phyloP scores from a whole-genome alignment of 2,888 invertebrate species.

The Philereme transversata region DNA sequence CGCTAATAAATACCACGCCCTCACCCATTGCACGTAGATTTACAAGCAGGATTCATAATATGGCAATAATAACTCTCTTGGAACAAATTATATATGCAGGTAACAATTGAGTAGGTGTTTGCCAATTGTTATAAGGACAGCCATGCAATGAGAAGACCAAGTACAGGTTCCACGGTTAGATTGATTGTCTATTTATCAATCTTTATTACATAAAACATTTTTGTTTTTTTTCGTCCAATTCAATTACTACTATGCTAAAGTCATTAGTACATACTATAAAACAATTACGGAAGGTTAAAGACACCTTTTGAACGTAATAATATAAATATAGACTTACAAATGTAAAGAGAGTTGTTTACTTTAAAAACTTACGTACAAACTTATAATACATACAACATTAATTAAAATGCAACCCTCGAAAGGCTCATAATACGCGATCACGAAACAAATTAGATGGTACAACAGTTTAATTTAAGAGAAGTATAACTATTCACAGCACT shows the following conservation, averaged over 20 bases:
- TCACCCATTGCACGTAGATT: constrained; percentile 62
- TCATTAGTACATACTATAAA: constrained; percentile 78
- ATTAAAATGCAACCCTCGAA: constrained; percentile 78
- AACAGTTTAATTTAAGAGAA: constrained; percentile 77
- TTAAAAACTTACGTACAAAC: constrained; percentile 77
- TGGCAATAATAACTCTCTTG: constrained; percentile 35
- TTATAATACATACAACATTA: constrained; percentile 74
- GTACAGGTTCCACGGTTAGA: constrained; percentile 72
- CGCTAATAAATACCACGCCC: constrained; percentile 66
- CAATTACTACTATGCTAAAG: constrained; percentile 65
- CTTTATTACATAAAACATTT: constrained; percentile 63
- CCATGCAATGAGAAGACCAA: constrained; percentile 61
- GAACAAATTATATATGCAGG: constrained; percentile 29
- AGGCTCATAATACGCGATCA: constrained; percentile 68
- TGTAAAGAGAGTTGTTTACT: constrained; percentile 82
- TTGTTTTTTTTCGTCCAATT: constrained; percentile 65
- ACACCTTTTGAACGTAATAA: constrained; percentile 76
- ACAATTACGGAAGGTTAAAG: constrained; percentile 78
- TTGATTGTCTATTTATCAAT: constrained; percentile 72
- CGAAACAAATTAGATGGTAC: constrained; percentile 73
- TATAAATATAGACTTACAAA: constrained; percentile 81
- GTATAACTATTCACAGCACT: constrained; percentile 84
- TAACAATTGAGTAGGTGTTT: constrained; percentile 28
- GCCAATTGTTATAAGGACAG: constrained; percentile 38
- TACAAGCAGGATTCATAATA: constrained; percentile 40